These are phyloP conservation scores for Forbesichthys papilliferus DNA, from an alignment of 2,113 vertebrate species.

Conservation along the genomic window DNA sequence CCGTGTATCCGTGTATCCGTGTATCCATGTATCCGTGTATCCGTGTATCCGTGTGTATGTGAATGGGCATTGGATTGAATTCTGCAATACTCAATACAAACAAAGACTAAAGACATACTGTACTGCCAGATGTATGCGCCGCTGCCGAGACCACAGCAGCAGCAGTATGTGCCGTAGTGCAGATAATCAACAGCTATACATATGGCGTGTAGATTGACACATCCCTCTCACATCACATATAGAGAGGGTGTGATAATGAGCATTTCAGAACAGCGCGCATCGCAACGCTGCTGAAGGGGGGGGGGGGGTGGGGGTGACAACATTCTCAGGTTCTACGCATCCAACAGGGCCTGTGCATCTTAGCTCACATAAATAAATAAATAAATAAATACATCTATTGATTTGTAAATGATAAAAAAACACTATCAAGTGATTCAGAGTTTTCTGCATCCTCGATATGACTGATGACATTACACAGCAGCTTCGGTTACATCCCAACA, in stretches of 20 bases:
- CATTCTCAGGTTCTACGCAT: conserved; percentile 15
- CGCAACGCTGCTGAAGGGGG: background rate
- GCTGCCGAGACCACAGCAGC: too few relatives aligned
- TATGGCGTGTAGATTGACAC: conserved; percentile 14
- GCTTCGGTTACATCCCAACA: background rate
- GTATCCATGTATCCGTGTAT: too few relatives aligned
- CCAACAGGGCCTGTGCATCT: background rate
- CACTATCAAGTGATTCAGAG: background rate
- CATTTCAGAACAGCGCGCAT: conserved; percentile 20
- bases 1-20: too few relatives aligned
- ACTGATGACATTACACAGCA: background rate
- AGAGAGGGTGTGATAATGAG: conserved; percentile 37
- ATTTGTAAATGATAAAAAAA: background rate
- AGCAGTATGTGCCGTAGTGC: too few relatives aligned
- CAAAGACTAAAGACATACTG: too few relatives aligned
- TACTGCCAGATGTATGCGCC: too few relatives aligned
- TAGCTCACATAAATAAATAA: too few relatives aligned
- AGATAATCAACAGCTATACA: background rate
- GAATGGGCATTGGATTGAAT: too few relatives aligned
- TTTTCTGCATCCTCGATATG: background rate
- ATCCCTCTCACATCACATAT: conserved; percentile 35
- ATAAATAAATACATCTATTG: background rate
- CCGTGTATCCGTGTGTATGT: too few relatives aligned
- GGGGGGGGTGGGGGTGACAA: conserved; percentile 8
- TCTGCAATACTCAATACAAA: background rate